phyloP scores from a whole-genome alignment of 37 sponge, comb jelly and placozoan genomes.

The Tethya wilhelma region DNA sequence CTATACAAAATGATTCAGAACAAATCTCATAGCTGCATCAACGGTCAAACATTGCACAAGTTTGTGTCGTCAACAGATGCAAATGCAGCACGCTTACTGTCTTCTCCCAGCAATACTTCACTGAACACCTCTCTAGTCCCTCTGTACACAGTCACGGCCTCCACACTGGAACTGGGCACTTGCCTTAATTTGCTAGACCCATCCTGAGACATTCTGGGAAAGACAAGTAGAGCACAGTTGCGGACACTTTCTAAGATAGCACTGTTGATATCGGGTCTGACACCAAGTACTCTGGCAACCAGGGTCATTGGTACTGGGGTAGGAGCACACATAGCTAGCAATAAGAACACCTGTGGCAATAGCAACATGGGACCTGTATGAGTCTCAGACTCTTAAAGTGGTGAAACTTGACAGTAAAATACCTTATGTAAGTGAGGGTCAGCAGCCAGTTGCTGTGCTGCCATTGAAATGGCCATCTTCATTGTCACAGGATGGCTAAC shows the following conservation, averaged over 20 bases:
- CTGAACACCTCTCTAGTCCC: conserved; percentile 8
- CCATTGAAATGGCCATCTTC: conserved; percentile 1
- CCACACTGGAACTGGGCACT: neutral
- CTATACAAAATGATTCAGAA: no score
- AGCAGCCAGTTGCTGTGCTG: neutral
- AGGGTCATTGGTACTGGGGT: neutral
- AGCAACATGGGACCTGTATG: neutral
- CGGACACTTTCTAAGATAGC: neutral
- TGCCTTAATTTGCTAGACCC: neutral
- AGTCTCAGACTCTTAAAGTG: neutral
- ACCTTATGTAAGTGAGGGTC: conserved; percentile 1
- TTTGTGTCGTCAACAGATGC: no score
- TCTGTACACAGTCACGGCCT: neutral
- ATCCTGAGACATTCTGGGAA: neutral
- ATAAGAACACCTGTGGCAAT: neutral
- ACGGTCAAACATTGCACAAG: no score
- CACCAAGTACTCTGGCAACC: neutral
- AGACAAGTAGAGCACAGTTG: neutral
- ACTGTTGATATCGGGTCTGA: conserved; percentile 3
- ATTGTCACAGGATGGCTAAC: neutral
- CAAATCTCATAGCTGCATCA: no score
- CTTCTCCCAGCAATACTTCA: neutral
- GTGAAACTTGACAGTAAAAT: neutral
- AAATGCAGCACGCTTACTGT: no score
- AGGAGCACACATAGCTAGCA: neutral